Conservation (phyloP, 2,888 invertebrate species). For the Lasius platythorax region DNA sequence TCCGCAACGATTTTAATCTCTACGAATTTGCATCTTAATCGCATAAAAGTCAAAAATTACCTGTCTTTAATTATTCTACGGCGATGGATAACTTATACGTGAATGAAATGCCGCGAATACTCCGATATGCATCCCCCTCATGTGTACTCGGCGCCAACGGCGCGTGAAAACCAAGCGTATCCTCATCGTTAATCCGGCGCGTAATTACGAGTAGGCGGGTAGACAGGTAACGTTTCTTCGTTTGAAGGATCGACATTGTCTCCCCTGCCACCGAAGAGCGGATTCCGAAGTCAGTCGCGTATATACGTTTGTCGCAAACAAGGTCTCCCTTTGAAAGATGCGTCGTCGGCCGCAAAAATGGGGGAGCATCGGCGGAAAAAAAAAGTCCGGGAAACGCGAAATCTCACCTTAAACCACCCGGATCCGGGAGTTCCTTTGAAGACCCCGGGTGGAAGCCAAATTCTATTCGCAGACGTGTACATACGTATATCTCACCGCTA, state of each 20-base stretch:
- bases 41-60: not conserved
- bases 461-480: conserved; percentile 70
- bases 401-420: conserved; percentile 74
- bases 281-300: conserved; percentile 56
- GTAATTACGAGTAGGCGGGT: conserved; percentile 39
- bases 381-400: conserved; percentile 62
- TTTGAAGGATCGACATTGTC: conserved; percentile 60
- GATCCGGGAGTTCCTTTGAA: conserved; percentile 72
- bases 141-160: conserved; percentile 22
- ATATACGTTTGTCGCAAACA: conserved; percentile 67
- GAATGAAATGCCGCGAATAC: conserved; percentile 13
- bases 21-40: conserved; percentile 8
- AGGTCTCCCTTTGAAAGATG: conserved; percentile 57
- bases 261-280: conserved; percentile 26
- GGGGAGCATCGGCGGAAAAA: conserved; percentile 43
- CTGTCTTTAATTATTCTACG: not conserved
- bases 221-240: conserved; percentile 41
- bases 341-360: conserved; percentile 38
- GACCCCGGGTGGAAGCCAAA: conserved; percentile 70
- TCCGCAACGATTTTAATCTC: not conserved
- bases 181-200: conserved; percentile 21
- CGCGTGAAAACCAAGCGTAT: conserved; percentile 33
- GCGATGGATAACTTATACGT: not conserved
- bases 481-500: not conserved
- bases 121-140: not conserved